Percentiles rank a stretch among this genome's conserved stretches.
Evolutionary conservation across 2,113 vertebrate genomes (phyloP).

Genomic region (Noctilio leporinus): DNA sequence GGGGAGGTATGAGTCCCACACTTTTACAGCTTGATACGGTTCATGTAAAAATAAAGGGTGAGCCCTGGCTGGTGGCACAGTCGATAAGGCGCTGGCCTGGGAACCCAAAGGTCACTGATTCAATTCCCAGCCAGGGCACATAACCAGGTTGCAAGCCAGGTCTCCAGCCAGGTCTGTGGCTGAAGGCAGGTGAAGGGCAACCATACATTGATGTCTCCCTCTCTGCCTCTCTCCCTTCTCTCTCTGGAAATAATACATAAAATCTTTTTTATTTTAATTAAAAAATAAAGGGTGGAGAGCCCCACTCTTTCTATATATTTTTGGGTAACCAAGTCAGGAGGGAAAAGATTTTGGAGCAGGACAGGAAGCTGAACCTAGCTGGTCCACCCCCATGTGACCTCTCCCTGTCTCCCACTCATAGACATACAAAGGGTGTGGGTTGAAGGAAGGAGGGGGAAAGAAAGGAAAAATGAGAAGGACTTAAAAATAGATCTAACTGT

Average conservation of each 20-base stretch:
- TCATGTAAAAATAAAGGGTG: background rate
- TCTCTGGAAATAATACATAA: no score
- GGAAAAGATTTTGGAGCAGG: background rate
- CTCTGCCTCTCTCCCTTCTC: no score
- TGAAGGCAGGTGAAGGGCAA: no score
- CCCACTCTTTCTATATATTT: background rate
- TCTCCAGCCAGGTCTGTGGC: no score
- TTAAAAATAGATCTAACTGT: conserved; percentile 51
- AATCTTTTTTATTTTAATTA: no score
- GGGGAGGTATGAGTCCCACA: background rate
- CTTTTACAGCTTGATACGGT: background rate
- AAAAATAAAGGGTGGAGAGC: background rate
- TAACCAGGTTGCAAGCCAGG: no score
- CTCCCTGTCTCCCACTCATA: background rate
- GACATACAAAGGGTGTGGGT: background rate
- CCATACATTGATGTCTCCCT: no score
- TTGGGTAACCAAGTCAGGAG: background rate
- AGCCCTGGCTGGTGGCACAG: no score
- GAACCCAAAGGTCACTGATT: no score
- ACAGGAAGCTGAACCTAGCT: background rate
- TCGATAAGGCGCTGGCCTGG: no score
- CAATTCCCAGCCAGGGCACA: no score
- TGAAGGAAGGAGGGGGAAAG: conserved; percentile 24
- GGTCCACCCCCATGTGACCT: background rate
- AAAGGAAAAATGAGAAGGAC: background rate